A percentile compares a stretch with the other conserved stretches of the same genome.
These are phyloP conservation scores for Muscidifurax raptorellus DNA, from an alignment of 1,140 invertebrate genomes.

Conservation along the genomic window DNA sequence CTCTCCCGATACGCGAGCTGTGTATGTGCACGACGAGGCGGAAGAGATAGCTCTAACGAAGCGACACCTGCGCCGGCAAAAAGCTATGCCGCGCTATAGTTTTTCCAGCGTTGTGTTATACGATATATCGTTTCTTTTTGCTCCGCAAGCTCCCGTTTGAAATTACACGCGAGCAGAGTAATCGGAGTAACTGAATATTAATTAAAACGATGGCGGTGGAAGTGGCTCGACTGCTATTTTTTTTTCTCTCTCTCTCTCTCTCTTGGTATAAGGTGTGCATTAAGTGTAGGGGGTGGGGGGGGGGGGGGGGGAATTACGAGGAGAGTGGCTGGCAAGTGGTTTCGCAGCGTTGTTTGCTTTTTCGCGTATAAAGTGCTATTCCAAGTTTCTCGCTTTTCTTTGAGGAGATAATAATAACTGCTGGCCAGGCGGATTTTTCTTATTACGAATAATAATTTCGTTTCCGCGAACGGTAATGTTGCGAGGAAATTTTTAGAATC, in stretches of 20 bases:
- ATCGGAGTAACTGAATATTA: constrained; percentile 4
- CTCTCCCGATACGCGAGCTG: background rate
- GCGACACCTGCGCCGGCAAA: background rate
- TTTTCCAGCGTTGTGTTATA: background rate
- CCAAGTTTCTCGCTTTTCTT: background rate
- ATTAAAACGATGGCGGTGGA: background rate
- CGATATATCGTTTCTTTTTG: background rate
- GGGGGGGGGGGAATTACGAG: background rate
- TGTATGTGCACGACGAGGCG: background rate
- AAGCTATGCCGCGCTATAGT: background rate
- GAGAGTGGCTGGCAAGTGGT: background rate
- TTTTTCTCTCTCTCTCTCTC: background rate
- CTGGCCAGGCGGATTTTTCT: background rate
- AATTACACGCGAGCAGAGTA: constrained; percentile 16
- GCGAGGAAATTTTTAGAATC: background rate
- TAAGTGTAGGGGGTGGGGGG: background rate
- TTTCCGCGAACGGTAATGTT: no score
- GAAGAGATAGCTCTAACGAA: constrained; percentile 19
- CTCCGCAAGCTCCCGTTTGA: background rate
- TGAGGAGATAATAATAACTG: no score
- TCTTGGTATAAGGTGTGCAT: background rate
- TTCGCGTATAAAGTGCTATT: background rate
- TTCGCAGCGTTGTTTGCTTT: background rate
- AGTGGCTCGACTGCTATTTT: background rate
- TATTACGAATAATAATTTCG: background rate